Conservation (phyloP, 2,888 invertebrate species). For the Hecatera dysodea region DNA sequence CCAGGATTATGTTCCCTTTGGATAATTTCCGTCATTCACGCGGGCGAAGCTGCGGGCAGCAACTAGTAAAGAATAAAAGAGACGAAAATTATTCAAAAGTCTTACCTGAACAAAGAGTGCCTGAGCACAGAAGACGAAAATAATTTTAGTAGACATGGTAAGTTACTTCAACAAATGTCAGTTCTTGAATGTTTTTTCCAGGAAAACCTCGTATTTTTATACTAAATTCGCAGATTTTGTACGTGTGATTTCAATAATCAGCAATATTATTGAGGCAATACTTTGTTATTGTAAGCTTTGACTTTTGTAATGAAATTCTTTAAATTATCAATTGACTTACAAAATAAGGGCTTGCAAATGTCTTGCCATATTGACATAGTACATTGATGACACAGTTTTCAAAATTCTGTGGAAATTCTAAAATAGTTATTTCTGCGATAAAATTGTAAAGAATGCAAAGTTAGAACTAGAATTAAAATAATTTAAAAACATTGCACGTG, state of each 20-base stretch:
- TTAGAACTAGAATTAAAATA: neutral
- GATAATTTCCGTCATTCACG: too few species aligned
- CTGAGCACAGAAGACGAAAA: slow-evolving; percentile 39
- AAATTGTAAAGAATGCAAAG: slow-evolving; percentile 7
- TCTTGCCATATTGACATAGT: neutral
- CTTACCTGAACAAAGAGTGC: slow-evolving; percentile 42
- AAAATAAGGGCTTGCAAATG: neutral
- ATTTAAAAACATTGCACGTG: too few species aligned
- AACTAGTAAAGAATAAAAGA: too few species aligned
- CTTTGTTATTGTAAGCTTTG: neutral
- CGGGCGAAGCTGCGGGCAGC: too few species aligned
- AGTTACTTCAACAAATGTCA: slow-evolving; percentile 7
- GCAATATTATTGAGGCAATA: slow-evolving; percentile 9
- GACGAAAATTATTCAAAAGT: neutral
- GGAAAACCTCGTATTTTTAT: slow-evolving; percentile 9
- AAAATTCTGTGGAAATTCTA: neutral
- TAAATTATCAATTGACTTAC: slow-evolving; percentile 19
- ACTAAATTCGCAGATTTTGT: slow-evolving; percentile 9
- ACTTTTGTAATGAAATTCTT: neutral
- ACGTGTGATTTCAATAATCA: slow-evolving; percentile 23
- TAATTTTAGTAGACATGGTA: slow-evolving; percentile 33
- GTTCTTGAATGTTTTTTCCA: slow-evolving; percentile 8
- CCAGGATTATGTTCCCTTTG: too few species aligned
- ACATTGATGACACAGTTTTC: slow-evolving; percentile 1
- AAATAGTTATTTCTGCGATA: slow-evolving; percentile 2